phyloP scores from a whole-genome alignment of 2,888 invertebrate genomes.

The Lymantria dispar region DNA sequence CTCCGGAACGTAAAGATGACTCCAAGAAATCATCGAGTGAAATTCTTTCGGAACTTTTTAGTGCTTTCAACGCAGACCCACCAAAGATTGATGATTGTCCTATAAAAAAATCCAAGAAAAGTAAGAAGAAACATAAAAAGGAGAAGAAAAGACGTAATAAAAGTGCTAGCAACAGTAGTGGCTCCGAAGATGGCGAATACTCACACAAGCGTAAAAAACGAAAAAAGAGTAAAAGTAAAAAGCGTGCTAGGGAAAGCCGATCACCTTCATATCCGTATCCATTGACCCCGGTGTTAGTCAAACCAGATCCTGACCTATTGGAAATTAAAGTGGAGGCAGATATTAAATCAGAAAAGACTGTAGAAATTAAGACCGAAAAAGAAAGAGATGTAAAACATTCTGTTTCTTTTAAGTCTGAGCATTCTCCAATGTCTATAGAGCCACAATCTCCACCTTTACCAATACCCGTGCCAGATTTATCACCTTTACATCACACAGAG shows the following conservation, averaged over 20 bases:
- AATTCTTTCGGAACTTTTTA: slow-evolving; percentile 91
- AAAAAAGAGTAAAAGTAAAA: slow-evolving; percentile 77
- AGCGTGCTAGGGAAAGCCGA: slow-evolving; percentile 48
- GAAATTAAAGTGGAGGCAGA: slow-evolving; percentile 38
- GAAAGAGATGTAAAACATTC: slow-evolving; percentile 33
- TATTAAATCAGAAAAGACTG: slow-evolving; percentile 42
- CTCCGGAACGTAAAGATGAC: slow-evolving; percentile 70
- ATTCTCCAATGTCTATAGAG: slow-evolving; percentile 20
- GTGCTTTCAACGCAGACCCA: slow-evolving; percentile 89
- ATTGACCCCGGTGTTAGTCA: slow-evolving; percentile 49
- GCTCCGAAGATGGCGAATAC: slow-evolving; percentile 70
- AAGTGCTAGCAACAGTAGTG: slow-evolving; percentile 64
- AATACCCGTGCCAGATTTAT: slow-evolving; percentile 63
- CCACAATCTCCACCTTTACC: slow-evolving; percentile 56
- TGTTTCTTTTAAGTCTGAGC: slow-evolving; percentile 47
- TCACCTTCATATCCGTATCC: slow-evolving; percentile 48
- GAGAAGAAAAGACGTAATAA: slow-evolving; percentile 78
- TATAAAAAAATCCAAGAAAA: slow-evolving; percentile 76
- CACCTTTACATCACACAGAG: slow-evolving; percentile 52
- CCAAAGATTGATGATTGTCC: slow-evolving; percentile 76
- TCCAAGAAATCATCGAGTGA: slow-evolving; percentile 87
- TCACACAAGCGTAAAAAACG: slow-evolving; percentile 82
- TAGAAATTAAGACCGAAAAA: slow-evolving; percentile 37
- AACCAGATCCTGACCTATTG: slow-evolving; percentile 38
- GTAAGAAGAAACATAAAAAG: slow-evolving; percentile 84